Base-by-base conservation (phyloP, 2,888 invertebrate species). In the Zygogramma bicolorata region DNA sequence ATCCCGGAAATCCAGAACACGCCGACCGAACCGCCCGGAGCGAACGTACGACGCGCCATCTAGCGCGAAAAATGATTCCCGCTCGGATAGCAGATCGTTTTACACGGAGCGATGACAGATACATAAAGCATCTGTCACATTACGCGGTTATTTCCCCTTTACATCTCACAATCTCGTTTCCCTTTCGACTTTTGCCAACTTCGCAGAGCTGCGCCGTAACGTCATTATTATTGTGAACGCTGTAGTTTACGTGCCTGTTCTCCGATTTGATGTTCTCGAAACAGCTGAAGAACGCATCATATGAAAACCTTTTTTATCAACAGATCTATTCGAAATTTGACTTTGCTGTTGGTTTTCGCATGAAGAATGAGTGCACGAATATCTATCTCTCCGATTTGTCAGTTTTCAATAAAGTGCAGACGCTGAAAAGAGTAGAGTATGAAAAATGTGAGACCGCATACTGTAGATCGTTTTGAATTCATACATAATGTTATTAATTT, bases 71-170 rank as follows among this genome's bases (percentile, higher is more conserved):
- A 63, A 63, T 46, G 46, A 46, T 46, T 46, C 7, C 46, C 63
- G 42, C 27, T 46, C 46, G 27, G 46, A 46, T 63, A 63, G 29
- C 27, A 15, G 42, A 62, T 40, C 61, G 49, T 69, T 72, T 62
- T 72, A 61, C 67, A 67, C 29, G 63, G 25, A 53, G 57, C 65
- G 78, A 77, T 76, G 78, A 79, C 78, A 75, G 70, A 68, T 76
- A 76, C 79, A 77, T 79, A 79, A 77, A 78, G 79, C 76, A 77
- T 74, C 72, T 73, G 79, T 78, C 79, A 78, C 77, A 78, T 79
- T 79, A 77, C 75, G 76, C 77, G 74, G 77, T 78, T 77, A 79
- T 76, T 77, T 79, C 77, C 77, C 75, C 79, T 73, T 75, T 74
- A 74, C 61, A 62, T 67, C 58, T 34, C 67, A 42, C 67, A 71